Base-by-base conservation (phyloP, 2,888 invertebrate genomes). In the Trachelus stipa region DNA sequence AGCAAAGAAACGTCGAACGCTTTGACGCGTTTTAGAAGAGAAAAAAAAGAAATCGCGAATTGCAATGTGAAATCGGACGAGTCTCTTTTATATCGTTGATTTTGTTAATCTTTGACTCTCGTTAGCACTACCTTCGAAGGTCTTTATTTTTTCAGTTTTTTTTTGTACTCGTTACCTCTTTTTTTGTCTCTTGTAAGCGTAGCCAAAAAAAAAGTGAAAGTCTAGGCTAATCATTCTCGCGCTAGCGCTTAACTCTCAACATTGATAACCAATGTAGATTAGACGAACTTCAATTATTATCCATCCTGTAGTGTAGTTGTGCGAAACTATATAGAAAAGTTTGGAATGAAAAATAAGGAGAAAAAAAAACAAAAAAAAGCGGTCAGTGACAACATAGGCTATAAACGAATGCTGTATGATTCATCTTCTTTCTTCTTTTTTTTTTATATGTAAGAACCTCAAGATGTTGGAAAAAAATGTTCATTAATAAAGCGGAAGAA, bases 381-480 rank as follows among this genome's bases (percentile, higher is more conserved):
- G 35, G 34, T 34, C 74, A 33, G 34, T 33, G 34, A 34, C n/a
- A 34, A 74, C 34, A 77, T 87, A 86, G 86, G 76, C 81, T 85
- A 85, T 81, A 76, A 82, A 81, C 77, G 37, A 79, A 34, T 86
- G 83, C 79, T 89, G 87, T 89, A 87, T 84, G 83, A 87, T 84
- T 84, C 75, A 73, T 81, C 79, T 80, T 87, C 87, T 88, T 87
- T 81, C 83, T 88, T 88, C 87, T 75, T 87, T 88, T 86, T 81
- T 85, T 88, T 88, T 87, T 86, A 87, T 84, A 85, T 87, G 85
- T 87, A 88, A 88, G 83, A 87, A 87, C 81, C 83, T 82, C 82
- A 84, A 85, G 87, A 87, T 87, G 85, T 88, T 88, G 90, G 85
- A 84, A 88, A 86, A 85, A 87, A 56, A 86, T 84, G 85, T 88